Evolutionary conservation across 2,888 invertebrate species (phyloP).

Genomic region (Fissipunctia ypsillon): DNA sequence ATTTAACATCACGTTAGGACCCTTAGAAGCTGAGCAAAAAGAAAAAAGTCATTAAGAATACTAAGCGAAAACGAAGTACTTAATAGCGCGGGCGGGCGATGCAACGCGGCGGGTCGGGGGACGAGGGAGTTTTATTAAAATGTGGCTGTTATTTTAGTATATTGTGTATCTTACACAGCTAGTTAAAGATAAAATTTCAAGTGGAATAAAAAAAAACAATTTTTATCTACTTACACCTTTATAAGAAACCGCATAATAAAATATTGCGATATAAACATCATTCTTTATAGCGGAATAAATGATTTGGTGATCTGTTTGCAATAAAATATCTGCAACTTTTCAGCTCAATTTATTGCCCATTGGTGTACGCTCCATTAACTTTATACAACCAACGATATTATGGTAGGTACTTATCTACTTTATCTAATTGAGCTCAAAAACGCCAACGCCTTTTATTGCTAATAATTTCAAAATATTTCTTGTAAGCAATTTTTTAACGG

Average conservation of each 20-base stretch:
- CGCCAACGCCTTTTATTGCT: background rate
- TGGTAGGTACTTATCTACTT: conserved; percentile 19
- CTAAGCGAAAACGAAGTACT: too few relatives aligned
- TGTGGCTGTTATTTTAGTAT: too few relatives aligned
- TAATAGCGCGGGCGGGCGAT: too few relatives aligned
- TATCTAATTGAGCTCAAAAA: conserved; percentile 17
- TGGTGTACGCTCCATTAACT: conserved; percentile 14
- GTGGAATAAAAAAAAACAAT: background rate
- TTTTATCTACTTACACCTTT: background rate
- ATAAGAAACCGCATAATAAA: background rate
- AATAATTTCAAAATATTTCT: conserved; percentile 6
- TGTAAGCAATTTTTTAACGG: background rate
- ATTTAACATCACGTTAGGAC: too few relatives aligned
- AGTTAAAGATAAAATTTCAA: conserved; percentile 17
- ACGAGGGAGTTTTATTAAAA: too few relatives aligned
- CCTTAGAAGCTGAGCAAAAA: too few relatives aligned
- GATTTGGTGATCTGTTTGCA: conserved; percentile 34
- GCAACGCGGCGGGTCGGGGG: too few relatives aligned
- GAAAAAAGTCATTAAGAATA: too few relatives aligned
- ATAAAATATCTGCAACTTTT: conserved; percentile 43
- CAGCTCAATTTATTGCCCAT: conserved; percentile 16
- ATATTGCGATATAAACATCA: conserved; percentile 17
- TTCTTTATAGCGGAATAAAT: conserved; percentile 16
- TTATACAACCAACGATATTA: conserved; percentile 20
- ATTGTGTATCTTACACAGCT: too few relatives aligned